phyloP scores from a whole-genome alignment of 2,113 vertebrate species.

The Pan troglodytes region NHGRI_mPanTro3-v2.1_pri NC_072411.2:80520001-80520500 shows the following conservation, averaged over 20 bases:
- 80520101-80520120: neutral
- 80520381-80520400: neutral
- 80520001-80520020: neutral
- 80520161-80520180: neutral
- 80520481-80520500: neutral
- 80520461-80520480: neutral
- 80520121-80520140: neutral
- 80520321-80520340: neutral
- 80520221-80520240: neutral
- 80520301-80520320: neutral
- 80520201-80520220: neutral
- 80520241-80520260: neutral
- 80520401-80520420: neutral
- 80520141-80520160: neutral
- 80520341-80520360: neutral
- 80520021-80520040: neutral
- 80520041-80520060: neutral
- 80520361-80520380: neutral
- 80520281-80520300: neutral
- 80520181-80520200: neutral
- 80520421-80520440: neutral
- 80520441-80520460: neutral
- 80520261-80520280: neutral
- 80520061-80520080: neutral
- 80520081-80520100: neutral